These are phyloP conservation scores for Gallinago nigripennis DNA, from an alignment of 2,797 vertebrate genomes.

Conservation along the genomic window DNA sequence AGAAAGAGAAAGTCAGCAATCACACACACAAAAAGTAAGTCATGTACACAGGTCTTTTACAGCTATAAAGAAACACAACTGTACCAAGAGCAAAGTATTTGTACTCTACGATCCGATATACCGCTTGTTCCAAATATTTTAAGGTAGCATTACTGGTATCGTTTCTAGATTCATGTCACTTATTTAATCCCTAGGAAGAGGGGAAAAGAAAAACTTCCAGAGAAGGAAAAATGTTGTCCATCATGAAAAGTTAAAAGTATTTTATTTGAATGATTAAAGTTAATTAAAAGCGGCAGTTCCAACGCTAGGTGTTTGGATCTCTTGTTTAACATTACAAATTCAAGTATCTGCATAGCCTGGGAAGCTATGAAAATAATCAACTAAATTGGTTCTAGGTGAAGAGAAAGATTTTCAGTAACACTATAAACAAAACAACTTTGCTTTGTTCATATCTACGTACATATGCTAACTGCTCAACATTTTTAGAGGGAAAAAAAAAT, in stretches of 20 bases:
- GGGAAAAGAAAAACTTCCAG: background rate
- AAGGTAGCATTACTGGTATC: background rate
- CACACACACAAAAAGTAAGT: background rate
- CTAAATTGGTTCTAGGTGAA: background rate
- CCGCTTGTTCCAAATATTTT: background rate
- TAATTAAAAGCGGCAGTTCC: background rate
- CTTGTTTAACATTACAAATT: background rate
- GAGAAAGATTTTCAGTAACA: background rate
- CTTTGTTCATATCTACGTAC: background rate
- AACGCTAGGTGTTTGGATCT: background rate
- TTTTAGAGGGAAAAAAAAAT: background rate
- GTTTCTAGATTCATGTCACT: background rate
- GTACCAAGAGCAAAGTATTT: background rate
- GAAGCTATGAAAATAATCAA: background rate
- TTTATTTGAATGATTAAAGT: background rate
- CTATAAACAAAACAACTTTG: background rate
- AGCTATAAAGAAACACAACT: background rate
- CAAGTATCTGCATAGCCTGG: background rate
- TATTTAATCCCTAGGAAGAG: background rate
- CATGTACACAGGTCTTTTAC: background rate
- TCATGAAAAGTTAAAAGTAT: background rate
- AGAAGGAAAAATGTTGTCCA: background rate
- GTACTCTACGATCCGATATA: background rate
- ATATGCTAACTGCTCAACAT: background rate
- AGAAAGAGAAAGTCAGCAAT: constrained; percentile 35